Evolutionary conservation across 2,797 vertebrate genomes (phyloP).

Genomic region (Iguana delicatissima): DNA sequence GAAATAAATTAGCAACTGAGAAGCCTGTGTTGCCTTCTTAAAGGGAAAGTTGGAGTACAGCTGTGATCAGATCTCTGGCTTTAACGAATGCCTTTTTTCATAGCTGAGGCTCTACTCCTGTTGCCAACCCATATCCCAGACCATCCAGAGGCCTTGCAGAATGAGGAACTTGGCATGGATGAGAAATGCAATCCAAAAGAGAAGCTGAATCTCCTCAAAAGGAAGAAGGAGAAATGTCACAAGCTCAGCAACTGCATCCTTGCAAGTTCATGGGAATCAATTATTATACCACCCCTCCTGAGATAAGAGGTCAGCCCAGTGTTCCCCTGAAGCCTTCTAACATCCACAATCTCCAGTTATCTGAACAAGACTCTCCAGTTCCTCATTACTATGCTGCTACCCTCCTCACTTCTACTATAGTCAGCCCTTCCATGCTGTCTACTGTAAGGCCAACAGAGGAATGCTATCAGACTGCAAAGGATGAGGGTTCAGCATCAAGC

Average conservation of each 20-base stretch:
- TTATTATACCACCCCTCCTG: slow-evolving; percentile 79
- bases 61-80: not conserved
- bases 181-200: slow-evolving; percentile 61
- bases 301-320: slow-evolving; percentile 85
- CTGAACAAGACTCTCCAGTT: slow-evolving; percentile 81
- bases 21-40: not conserved
- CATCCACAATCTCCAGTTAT: slow-evolving; percentile 86
- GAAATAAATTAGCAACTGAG: not conserved
- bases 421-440: slow-evolving; percentile 46
- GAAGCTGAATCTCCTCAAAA: slow-evolving; percentile 40
- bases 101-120: not conserved
- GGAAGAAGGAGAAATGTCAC: slow-evolving; percentile 58
- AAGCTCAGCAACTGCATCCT: slow-evolving; percentile 33
- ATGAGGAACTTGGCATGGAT: slow-evolving; percentile 63
- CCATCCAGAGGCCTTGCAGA: slow-evolving; percentile 51
- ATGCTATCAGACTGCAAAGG: slow-evolving; percentile 48
- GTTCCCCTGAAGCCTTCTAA: slow-evolving; percentile 83
- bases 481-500: slow-evolving; percentile 56
- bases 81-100: not conserved
- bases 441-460: slow-evolving; percentile 57
- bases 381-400: slow-evolving; percentile 62
- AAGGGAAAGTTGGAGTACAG: not conserved
- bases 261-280: slow-evolving; percentile 82
- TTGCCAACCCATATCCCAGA: not conserved
- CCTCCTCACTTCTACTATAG: slow-evolving; percentile 47